Percentiles rank a stretch among this genome's conserved stretches.
These are phyloP conservation scores for Scaptodrosophila latifasciaeformis DNA, from an alignment of 2,888 invertebrate species.

Conservation along the genomic window DNA sequence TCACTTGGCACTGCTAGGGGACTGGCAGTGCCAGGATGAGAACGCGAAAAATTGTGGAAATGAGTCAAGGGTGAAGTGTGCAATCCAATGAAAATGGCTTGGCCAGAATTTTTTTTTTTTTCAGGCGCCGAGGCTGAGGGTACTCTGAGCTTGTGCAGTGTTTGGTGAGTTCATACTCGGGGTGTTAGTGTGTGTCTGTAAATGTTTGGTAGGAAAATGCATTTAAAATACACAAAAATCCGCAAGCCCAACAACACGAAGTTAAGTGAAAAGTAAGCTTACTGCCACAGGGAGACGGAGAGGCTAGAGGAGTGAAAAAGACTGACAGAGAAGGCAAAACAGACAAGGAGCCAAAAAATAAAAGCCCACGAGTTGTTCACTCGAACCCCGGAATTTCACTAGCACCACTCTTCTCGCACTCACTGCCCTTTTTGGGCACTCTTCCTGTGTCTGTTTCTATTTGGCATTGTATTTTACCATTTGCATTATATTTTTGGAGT, in stretches of 20 bases:
- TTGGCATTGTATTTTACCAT: slow-evolving; percentile 61
- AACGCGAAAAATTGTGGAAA: not conserved
- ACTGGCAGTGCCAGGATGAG: slow-evolving; percentile 27
- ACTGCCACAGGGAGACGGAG: not conserved
- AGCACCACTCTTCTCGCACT: slow-evolving; percentile 24
- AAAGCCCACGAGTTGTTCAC: too few species aligned
- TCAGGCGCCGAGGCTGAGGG: not conserved
- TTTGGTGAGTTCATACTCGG: not conserved
- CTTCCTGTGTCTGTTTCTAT: slow-evolving; percentile 9
- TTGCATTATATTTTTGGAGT: slow-evolving; percentile 45
- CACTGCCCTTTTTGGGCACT: slow-evolving; percentile 5
- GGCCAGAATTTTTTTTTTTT: slow-evolving; percentile 40
- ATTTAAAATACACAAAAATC: slow-evolving; percentile 64
- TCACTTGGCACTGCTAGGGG: slow-evolving; percentile 13
- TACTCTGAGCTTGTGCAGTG: not conserved
- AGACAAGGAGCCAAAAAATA: slow-evolving; percentile 8
- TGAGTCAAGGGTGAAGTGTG: too few species aligned
- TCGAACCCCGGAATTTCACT: too few species aligned
- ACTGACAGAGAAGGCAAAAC: too few species aligned
- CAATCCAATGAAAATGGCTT: slow-evolving; percentile 27
- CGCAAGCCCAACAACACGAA: slow-evolving; percentile 30
- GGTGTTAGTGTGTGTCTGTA: slow-evolving; percentile 29
- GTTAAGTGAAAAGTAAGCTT: slow-evolving; percentile 54
- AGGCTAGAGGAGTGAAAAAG: slow-evolving; percentile 40
- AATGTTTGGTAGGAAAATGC: slow-evolving; percentile 68